phyloP scores from a whole-genome alignment of 2,113 vertebrate genomes.

The Pongo pygmaeus region DNA sequence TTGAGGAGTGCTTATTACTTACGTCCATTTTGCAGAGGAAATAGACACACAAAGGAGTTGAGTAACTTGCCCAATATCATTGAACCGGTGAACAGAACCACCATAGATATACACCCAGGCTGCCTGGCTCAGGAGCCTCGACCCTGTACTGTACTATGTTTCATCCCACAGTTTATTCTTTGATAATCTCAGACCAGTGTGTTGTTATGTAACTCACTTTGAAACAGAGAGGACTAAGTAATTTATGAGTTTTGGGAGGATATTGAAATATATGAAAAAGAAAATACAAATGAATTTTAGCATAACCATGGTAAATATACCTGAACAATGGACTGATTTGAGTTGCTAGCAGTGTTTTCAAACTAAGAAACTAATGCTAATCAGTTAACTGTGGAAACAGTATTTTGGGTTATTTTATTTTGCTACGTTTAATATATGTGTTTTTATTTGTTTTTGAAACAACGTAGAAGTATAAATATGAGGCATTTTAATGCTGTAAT shows the following conservation, averaged over 20 bases:
- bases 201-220: neutral
- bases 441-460: neutral
- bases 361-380: neutral
- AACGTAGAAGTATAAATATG: neutral
- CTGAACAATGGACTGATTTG: neutral
- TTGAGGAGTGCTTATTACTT: neutral
- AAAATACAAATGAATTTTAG: conserved; percentile 32
- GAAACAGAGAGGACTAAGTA: neutral
- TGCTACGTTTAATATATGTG: neutral
- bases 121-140: neutral
- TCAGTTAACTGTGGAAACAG: neutral
- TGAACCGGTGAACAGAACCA: neutral
- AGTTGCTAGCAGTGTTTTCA: neutral
- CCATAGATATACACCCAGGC: neutral
- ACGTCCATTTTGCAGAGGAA: neutral
- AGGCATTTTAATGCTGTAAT: neutral
- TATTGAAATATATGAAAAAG: neutral
- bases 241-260: neutral
- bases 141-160: neutral
- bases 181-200: neutral
- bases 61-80: neutral
- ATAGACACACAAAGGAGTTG: neutral
- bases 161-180: neutral
- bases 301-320: neutral
- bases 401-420: conserved; percentile 28